Percentiles rank a stretch among this genome's conserved stretches.
Conservation (phyloP, 2,888 invertebrate genomes). For the Ornithoptera alexandrae region DNA sequence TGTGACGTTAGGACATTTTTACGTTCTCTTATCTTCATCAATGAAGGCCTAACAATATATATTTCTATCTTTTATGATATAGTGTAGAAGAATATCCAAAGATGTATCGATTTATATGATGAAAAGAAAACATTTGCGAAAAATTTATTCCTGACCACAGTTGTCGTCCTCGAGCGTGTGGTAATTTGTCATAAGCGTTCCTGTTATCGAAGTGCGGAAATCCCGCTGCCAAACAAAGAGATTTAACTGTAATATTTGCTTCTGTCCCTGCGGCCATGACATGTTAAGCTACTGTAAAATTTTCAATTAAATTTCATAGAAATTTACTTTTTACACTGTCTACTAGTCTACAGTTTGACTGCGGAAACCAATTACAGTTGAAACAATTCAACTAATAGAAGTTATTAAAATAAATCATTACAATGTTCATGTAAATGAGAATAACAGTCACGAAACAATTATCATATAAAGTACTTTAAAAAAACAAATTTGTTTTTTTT, state of each 20-base stretch:
- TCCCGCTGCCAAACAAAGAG: constrained; percentile 28
- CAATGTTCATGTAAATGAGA: too few species aligned
- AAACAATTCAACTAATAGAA: too few species aligned
- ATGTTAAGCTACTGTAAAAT: constrained; percentile 9
- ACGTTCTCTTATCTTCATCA: background rate
- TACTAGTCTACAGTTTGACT: background rate
- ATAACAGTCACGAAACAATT: too few species aligned
- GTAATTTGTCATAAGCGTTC: constrained; percentile 29
- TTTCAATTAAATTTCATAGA: constrained; percentile 10
- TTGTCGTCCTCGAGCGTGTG: constrained; percentile 20
- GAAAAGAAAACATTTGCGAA: constrained; percentile 19
- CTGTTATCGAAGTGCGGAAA: constrained; percentile 25
- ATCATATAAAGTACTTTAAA: too few species aligned
- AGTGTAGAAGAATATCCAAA: background rate
- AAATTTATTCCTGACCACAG: constrained; percentile 24
- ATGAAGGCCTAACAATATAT: background rate
- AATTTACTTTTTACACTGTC: background rate
- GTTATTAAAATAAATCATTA: too few species aligned
- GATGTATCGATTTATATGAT: constrained; percentile 13
- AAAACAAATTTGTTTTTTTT: too few species aligned
- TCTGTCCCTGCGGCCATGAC: background rate
- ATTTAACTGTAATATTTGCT: constrained; percentile 24
- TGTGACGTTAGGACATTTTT: too few species aligned
- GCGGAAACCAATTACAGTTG: background rate
- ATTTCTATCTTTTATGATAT: background rate